Base-by-base conservation (phyloP, 2,113 vertebrate species). In the Pachypanchax playfairii region DNA sequence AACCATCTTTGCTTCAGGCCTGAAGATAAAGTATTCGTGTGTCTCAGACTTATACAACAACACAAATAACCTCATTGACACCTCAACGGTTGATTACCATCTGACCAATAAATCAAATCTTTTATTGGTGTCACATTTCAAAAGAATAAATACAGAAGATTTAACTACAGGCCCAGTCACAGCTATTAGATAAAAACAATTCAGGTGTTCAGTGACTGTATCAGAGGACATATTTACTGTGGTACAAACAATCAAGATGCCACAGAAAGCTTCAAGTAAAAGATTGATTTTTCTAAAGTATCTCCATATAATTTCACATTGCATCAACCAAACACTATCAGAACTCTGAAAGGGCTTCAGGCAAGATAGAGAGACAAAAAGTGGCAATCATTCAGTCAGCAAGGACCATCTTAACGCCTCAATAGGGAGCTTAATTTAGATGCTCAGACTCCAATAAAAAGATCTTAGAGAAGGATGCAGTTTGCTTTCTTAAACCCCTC, bases 51-150 rank as follows among this genome's bases (percentile, higher is more conserved):
- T 44, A 26, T 26, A 77, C 64, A 79, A 47, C 43, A 71, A 73
- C 70, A 86, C 51, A 79, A 81, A 79, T 56, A 69, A 81, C 56
- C 73, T 73, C 63, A 78, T 77, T 74, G 83, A 67, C 28, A 53
- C n/a, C n/a, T 71, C 46, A 42, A 50, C 21, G 56, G 50, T 66
- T 12, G 28, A 79, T 74, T 76, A 74, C 42, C 53, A 80, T 79
- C 67, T 50, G 15, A 15, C 50, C 26, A 59, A 52, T 73, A 65
- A 81, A 85, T 85, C 28, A 70, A 50, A 43, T 46, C 10, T 77
- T 76, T 67, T 52, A 87, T 77, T 78, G 55, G n/a, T 61, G 39
- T 78, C 68, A 67, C 55, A 57, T 31, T 51, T 77, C 39, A 59
- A 53, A 72, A 44, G 57, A 56, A 47, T 65, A 63, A 83, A 74